Evolutionary conservation across 2,797 vertebrate genomes (phyloP).

Genomic region (Rhinella marina): DNA sequence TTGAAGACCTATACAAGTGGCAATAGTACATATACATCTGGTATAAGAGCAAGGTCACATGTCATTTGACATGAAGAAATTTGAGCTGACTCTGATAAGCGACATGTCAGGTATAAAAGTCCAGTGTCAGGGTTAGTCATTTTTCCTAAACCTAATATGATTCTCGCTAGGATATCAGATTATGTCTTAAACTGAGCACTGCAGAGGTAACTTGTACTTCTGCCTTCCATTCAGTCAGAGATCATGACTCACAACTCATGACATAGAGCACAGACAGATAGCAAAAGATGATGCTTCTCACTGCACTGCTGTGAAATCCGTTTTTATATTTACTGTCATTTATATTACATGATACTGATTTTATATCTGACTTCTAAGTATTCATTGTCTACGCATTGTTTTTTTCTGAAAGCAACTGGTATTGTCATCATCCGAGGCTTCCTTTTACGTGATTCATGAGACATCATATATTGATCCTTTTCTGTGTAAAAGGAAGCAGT

Average conservation of each 20-base stretch:
- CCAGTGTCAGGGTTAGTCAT: background rate
- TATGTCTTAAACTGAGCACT: background rate
- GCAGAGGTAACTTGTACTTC: background rate
- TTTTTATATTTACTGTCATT: background rate
- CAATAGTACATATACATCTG: background rate
- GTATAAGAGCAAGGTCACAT: background rate
- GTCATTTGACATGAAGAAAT: background rate
- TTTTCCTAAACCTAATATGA: background rate
- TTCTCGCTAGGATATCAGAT: background rate
- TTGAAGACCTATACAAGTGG: background rate
- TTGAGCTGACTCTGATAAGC: background rate
- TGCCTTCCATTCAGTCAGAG: background rate
- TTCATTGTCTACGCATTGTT: background rate
- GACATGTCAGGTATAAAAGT: background rate
- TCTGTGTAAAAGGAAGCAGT: background rate
- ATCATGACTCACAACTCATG: background rate
- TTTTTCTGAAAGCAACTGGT: background rate
- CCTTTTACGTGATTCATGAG: background rate
- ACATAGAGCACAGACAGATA: background rate
- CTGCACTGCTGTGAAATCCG: background rate
- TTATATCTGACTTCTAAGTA: background rate
- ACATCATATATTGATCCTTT: background rate
- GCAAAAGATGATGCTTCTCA: background rate
- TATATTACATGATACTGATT: background rate
- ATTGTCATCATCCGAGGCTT: background rate